These are phyloP conservation scores for Phymorhynchus buccinoides DNA, from an alignment of 1,140 invertebrate genomes.

Conservation along the genomic window DNA sequence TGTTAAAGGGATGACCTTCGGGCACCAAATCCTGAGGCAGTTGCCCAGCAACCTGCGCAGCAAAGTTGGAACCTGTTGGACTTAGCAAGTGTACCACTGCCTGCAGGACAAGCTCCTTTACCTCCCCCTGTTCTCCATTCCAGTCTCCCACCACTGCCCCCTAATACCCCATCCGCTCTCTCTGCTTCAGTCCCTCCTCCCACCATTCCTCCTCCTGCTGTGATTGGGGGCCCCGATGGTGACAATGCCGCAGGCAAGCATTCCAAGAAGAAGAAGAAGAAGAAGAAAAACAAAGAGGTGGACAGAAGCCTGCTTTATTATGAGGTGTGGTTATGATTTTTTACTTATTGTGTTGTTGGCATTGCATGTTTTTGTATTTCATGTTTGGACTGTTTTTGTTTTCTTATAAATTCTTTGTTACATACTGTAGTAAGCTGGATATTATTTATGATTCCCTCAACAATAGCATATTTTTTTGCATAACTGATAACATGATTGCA, in stretches of 20 bases:
- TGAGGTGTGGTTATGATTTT: background rate
- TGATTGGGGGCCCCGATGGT: background rate
- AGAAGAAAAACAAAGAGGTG: slow-evolving; percentile 6
- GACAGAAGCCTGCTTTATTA: background rate
- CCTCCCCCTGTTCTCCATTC: background rate
- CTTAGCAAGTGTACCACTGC: slow-evolving; percentile 27
- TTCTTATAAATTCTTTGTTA: no score
- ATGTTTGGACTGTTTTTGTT: no score
- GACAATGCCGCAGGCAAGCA: background rate
- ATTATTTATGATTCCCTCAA: no score
- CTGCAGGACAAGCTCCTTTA: slow-evolving; percentile 4
- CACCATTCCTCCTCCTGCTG: background rate
- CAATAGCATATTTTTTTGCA: no score
- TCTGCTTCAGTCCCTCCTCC: background rate
- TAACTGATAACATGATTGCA: no score
- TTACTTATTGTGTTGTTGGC: background rate
- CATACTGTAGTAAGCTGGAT: no score
- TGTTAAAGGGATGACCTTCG: slow-evolving; percentile 10
- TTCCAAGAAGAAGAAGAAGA: slow-evolving; percentile 15
- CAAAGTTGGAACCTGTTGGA: background rate
- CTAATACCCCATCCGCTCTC: slow-evolving; percentile 12
- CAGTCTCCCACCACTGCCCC: background rate
- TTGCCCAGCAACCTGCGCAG: background rate
- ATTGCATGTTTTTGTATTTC: background rate
- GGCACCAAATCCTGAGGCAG: background rate